Conservation (phyloP, 2,888 invertebrate genomes). For the Odontothrips loti region DNA sequence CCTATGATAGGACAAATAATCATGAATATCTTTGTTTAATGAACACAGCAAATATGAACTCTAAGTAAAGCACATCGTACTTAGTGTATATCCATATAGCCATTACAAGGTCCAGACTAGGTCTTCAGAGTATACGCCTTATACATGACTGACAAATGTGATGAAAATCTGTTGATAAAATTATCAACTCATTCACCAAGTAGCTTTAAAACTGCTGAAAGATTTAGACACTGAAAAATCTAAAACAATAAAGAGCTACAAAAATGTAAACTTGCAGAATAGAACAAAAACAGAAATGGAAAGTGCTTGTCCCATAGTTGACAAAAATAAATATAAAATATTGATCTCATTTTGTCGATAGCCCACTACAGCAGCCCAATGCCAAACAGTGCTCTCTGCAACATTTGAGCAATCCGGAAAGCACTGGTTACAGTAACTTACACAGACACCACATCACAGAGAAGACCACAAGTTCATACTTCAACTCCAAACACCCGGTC, state of each 20-base stretch:
- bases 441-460: conserved; percentile 24
- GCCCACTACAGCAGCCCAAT: background rate
- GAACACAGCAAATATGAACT: no score
- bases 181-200: background rate
- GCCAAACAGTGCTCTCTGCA: background rate
- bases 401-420: conserved; percentile 4
- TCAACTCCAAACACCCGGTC: conserved; percentile 80
- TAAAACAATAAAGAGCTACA: background rate
- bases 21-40: no score
- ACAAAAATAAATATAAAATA: conserved; percentile 14
- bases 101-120: background rate
- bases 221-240: background rate
- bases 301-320: background rate
- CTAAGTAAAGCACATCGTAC: no score
- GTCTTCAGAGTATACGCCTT: background rate
- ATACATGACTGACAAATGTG: background rate
- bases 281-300: background rate
- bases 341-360: background rate
- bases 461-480: conserved; percentile 54
- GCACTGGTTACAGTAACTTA: background rate
- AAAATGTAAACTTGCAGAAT: background rate
- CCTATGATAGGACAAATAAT: no score
- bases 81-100: no score
- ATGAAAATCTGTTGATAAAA: background rate
- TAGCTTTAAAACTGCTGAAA: background rate